Conservation (phyloP, 30 jellyfish, hydroid and myxozoan genomes). For the Rhopilema esculentum region DNA sequence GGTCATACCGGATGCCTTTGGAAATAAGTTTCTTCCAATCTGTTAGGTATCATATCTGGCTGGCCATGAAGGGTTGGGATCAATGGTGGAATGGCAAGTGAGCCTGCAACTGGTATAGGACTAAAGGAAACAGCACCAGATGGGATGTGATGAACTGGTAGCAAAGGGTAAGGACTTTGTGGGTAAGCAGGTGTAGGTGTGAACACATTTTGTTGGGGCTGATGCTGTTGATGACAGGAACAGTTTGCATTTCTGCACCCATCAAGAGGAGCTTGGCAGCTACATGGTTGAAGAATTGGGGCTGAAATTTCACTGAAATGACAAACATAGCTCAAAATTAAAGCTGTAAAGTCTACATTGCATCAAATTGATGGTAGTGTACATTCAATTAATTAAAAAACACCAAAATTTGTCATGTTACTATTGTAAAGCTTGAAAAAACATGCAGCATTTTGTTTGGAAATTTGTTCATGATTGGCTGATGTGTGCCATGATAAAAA, state of each 20-base stretch:
- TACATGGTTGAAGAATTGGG: slow-evolving; percentile 56
- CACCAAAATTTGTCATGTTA: too few relatives aligned
- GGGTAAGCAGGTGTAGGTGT: slow-evolving; percentile 56
- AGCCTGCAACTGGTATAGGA: slow-evolving; percentile 65
- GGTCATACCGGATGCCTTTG: slow-evolving; percentile 59
- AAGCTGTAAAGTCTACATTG: neutral
- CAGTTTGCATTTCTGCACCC: slow-evolving; percentile 57
- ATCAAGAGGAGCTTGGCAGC: slow-evolving; percentile 55
- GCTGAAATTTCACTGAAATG: slow-evolving; percentile 17
- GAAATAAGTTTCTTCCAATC: slow-evolving; percentile 51
- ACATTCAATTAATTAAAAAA: too few relatives aligned
- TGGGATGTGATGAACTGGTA: slow-evolving; percentile 62
- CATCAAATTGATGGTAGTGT: too few relatives aligned
- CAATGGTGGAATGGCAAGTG: slow-evolving; percentile 56
- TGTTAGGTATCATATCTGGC: slow-evolving; percentile 48
- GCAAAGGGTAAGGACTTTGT: slow-evolving; percentile 58
- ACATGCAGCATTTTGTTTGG: too few relatives aligned
- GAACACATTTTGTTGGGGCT: slow-evolving; percentile 47
- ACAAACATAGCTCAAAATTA: neutral
- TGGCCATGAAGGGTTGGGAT: slow-evolving; percentile 60
- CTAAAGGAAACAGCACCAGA: slow-evolving; percentile 63
- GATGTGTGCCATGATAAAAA: too few relatives aligned
- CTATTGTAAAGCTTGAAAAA: too few relatives aligned
- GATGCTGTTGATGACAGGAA: slow-evolving; percentile 65
- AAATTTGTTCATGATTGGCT: too few relatives aligned